Conservation (phyloP, 2,113 vertebrate genomes). For the Pterocles gutturalis region DNA sequence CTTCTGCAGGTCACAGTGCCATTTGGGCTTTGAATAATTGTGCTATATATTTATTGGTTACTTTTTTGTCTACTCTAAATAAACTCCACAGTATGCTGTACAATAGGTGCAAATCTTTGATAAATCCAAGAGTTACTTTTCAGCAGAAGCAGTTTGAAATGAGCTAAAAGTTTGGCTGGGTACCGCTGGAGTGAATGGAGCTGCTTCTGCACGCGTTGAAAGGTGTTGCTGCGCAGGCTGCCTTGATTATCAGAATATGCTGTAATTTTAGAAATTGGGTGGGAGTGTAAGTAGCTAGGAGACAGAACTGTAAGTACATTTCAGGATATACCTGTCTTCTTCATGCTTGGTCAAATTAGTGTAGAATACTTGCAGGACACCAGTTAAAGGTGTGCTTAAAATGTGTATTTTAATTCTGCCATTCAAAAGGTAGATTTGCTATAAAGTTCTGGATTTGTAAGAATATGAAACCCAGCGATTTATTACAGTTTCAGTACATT, state of each 20-base stretch:
- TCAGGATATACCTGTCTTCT: neutral
- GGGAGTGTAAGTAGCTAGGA: neutral
- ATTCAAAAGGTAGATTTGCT: neutral
- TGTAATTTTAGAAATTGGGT: neutral
- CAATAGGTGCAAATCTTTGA: neutral
- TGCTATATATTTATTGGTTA: neutral
- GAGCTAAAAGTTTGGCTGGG: neutral
- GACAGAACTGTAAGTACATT: neutral
- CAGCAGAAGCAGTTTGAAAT: neutral
- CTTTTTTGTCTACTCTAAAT: neutral
- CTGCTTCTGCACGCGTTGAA: accelerated
- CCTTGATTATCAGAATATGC: neutral
- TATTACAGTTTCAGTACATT: neutral
- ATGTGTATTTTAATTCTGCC: neutral
- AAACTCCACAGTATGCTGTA: neutral
- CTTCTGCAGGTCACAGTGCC: constrained; percentile 49
- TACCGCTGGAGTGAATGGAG: neutral
- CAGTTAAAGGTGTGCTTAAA: neutral
- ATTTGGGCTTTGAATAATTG: neutral
- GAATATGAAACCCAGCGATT: neutral
- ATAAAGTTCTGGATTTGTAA: neutral
- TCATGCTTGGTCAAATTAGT: neutral
- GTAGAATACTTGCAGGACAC: neutral
- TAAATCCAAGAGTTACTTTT: neutral
- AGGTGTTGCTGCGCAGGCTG: neutral